These are phyloP conservation scores for Melieria crassipennis DNA, from an alignment of 2,888 invertebrate species.

Conservation along the genomic window DNA sequence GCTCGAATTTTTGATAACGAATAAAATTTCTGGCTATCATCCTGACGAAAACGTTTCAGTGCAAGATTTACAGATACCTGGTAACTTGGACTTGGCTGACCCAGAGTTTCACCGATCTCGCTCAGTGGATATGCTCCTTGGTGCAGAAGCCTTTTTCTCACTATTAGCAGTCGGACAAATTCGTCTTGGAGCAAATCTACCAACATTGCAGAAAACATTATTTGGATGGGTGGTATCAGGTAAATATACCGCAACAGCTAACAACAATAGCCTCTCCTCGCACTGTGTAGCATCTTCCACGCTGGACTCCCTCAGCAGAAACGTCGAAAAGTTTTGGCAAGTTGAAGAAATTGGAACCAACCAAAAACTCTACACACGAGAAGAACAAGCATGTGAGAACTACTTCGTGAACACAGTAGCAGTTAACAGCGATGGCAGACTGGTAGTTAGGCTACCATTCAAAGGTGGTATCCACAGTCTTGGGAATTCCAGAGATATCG, in stretches of 20 bases:
- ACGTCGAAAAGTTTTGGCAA: conserved; percentile 25
- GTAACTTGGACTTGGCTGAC: neutral
- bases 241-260: conserved; percentile 7
- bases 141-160: neutral
- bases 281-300: conserved; percentile 11
- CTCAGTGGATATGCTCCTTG: conserved; percentile 34
- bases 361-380: conserved; percentile 10
- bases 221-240: conserved; percentile 38
- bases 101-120: neutral
- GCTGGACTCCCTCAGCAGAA: conserved; percentile 4
- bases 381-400: conserved; percentile 37
- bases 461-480: conserved; percentile 20
- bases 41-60: conserved; percentile 12
- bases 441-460: conserved; percentile 35
- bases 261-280: neutral
- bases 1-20: conserved; percentile 20
- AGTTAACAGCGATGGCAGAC: conserved; percentile 27
- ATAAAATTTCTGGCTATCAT: conserved; percentile 27
- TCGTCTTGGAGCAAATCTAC: conserved; percentile 15
- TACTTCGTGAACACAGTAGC: conserved; percentile 33
- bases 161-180: too few species aligned
- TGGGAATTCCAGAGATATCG: conserved; percentile 36
- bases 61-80: neutral
- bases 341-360: conserved; percentile 25
- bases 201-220: conserved; percentile 35